Conservation (phyloP, 2,113 vertebrate genomes). For the Podarcis muralis region DNA sequence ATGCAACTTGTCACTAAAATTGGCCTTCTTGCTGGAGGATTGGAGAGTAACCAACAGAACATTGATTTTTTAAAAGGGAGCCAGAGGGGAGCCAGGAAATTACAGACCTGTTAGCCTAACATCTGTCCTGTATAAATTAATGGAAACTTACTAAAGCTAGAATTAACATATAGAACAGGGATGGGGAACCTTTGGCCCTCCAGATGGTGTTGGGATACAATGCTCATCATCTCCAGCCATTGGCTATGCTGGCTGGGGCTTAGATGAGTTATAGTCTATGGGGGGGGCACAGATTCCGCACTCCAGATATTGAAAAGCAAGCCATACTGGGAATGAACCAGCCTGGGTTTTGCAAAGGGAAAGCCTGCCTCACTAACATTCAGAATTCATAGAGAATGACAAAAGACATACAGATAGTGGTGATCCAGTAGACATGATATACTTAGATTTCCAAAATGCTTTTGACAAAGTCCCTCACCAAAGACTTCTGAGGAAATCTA, state of each 20-base stretch:
- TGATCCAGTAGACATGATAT: neutral
- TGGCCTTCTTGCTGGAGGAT: neutral
- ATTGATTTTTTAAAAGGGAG: slow-evolving; percentile 18
- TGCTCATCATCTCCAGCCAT: neutral
- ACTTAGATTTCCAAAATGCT: neutral
- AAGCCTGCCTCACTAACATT: neutral
- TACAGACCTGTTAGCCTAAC: neutral
- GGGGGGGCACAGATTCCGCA: neutral
- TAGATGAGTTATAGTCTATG: neutral
- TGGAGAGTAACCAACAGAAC: slow-evolving; percentile 1
- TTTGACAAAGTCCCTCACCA: neutral
- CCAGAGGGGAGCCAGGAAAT: neutral
- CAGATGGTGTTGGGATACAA: neutral
- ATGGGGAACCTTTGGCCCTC: neutral
- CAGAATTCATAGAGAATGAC: neutral
- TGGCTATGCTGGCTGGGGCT: neutral
- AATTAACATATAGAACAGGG: neutral
- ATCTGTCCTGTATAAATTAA: slow-evolving; percentile 5
- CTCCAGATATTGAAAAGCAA: neutral
- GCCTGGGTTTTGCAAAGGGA: neutral
- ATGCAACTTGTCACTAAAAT: slow-evolving; percentile 7
- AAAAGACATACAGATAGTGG: neutral
- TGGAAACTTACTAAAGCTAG: neutral
- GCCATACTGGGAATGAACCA: neutral
- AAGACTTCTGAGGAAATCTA: neutral